Evolutionary conservation across 1,140 invertebrate genomes (phyloP), one percentile per base, ranked within the genome.

Genomic region (Trypoxylus dichotomus): DNA sequence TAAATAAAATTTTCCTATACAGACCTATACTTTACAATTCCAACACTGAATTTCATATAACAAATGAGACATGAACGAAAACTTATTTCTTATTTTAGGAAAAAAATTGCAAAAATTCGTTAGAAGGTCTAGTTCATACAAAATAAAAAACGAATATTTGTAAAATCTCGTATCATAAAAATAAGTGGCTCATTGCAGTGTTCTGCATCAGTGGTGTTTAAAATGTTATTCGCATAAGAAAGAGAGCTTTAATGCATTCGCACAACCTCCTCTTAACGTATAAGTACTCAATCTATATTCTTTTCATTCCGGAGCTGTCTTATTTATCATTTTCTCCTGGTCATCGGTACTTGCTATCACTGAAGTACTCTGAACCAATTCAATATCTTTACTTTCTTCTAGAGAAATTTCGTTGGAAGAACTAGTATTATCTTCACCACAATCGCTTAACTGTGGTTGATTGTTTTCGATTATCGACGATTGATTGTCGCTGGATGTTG

Each of bases 131-230:
- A 37, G 5, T 15, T 73, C 37, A 41, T 37, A 73, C 71, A 42
- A 73, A 73, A 73, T 10, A 13, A 37, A 73, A 29, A 73, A 68
- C 10, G 32, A 37, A 37, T 13, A 13, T 73, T 13, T 73, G 37
- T 37, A 73, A 73, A 73, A 73, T 27, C n/a, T 37, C 71, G 71
- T 37, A 73, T 73, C 37, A 37, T 73, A 73, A 73, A 37, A 32
- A 42, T 73, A 73, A 42, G 71, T 73, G 21, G 63, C n/a, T 37
- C 37, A 27, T 25, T 32, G 71, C 29, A 73, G 71, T 37, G 71
- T 13, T 6, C 60, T 63, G 60, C 60, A 25, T 63, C 21, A 63
- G 19, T 63, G 60, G 60, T 63, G 60, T 63, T 63, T 63, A 63
- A 63, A 63, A 63, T 27, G 60, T 25, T 47, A 13, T 47, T 47